Evolutionary conservation across 2,888 invertebrate genomes (phyloP).

Genomic region (Ormia ochracea): DNA sequence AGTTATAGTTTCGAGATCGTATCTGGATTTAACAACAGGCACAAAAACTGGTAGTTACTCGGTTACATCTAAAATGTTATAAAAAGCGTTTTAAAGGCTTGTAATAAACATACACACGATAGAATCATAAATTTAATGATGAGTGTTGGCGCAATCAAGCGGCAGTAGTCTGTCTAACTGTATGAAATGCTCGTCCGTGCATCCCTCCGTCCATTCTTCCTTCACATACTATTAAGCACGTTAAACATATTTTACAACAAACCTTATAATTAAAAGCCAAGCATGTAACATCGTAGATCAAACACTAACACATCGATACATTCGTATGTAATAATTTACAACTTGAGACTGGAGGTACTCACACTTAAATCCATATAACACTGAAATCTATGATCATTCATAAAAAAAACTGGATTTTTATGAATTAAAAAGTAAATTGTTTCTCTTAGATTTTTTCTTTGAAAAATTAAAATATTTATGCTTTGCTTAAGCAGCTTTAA

Average conservation of each 20-base stretch:
- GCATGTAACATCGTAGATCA: constrained; percentile 32
- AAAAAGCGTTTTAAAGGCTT: neutral
- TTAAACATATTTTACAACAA: constrained; percentile 38
- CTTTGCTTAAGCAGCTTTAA: neutral
- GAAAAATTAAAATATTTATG: neutral
- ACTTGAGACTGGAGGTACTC: constrained; percentile 9
- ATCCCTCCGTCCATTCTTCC: neutral
- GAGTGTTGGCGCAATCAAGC: constrained; percentile 24
- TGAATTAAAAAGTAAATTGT: constrained; percentile 49
- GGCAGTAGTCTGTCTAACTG: neutral
- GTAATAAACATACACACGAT: neutral
- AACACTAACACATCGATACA: neutral
- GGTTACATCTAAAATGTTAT: neutral
- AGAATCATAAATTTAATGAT: constrained; percentile 7
- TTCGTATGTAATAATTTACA: neutral
- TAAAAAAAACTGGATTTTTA: constrained; percentile 56
- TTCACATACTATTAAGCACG: constrained; percentile 27
- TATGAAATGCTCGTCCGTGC: neutral
- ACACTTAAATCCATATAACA: constrained; percentile 20
- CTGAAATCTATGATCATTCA: constrained; percentile 49
- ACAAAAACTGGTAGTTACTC: constrained; percentile 52
- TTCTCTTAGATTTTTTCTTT: constrained; percentile 21
- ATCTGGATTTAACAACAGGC: constrained; percentile 69
- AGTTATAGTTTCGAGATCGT: constrained; percentile 65
- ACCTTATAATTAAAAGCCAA: constrained; percentile 55